Evolutionary conservation across 2,113 vertebrate species (phyloP).

Genomic region (Regulus satrapa): DNA sequence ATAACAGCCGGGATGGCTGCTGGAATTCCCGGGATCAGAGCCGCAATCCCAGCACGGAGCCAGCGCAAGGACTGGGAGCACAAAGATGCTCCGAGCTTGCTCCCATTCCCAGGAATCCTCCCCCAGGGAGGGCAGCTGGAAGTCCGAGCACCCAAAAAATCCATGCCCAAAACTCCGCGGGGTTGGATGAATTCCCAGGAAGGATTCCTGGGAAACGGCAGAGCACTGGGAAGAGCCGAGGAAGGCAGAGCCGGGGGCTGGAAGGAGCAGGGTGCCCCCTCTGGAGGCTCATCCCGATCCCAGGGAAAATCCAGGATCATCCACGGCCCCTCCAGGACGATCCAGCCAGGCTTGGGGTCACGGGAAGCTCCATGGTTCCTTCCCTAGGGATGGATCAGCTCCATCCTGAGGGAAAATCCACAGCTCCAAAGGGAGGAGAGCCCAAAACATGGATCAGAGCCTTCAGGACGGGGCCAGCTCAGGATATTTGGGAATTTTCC

Average conservation of each 20-base stretch:
- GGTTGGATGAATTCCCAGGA: neutral
- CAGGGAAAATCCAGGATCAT: neutral
- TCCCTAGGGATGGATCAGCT: neutral
- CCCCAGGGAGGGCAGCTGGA: neutral
- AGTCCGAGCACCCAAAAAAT: neutral
- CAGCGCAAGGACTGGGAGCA: fast-evolving
- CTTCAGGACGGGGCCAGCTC: neutral
- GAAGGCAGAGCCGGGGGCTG: neutral
- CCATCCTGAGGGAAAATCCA: neutral
- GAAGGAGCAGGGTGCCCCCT: neutral
- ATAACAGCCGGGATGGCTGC: fast-evolving
- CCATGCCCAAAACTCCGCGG: fast-evolving
- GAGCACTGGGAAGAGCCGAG: neutral
- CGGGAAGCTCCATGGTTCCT: neutral
- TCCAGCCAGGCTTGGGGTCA: neutral
- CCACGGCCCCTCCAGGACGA: neutral
- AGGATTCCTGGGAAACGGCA: fast-evolving
- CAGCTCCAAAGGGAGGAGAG: neutral
- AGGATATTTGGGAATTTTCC: neutral
- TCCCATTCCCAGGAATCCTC: neutral
- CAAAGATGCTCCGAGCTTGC: neutral
- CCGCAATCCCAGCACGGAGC: neutral
- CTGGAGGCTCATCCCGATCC: neutral
- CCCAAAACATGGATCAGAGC: neutral
- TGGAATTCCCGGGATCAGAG: neutral